Evolutionary conservation across 2,888 invertebrate genomes (phyloP).

Genomic region (Spodoptera littoralis): DNA sequence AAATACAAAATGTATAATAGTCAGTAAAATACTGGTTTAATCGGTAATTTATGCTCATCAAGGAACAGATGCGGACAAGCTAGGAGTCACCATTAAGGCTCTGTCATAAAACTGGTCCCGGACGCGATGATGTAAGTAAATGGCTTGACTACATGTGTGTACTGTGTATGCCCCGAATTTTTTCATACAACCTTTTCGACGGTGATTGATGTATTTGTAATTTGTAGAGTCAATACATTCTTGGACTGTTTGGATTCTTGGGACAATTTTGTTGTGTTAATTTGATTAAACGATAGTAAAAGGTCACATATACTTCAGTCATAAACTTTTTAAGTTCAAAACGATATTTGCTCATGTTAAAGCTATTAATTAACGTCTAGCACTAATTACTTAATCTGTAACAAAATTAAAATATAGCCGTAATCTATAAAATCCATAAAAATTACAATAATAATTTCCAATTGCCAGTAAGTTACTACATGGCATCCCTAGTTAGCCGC

Average conservation of each 20-base stretch:
- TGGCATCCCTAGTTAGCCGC: slow-evolving; percentile 63
- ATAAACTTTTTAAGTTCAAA: too few species aligned
- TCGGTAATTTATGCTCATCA: slow-evolving; percentile 74
- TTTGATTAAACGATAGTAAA: too few species aligned
- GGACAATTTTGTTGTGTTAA: too few species aligned
- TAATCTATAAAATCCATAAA: background rate
- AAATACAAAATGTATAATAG: slow-evolving; percentile 66
- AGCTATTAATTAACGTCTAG: too few species aligned
- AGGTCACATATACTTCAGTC: too few species aligned
- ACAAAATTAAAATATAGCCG: background rate
- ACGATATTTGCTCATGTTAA: too few species aligned
- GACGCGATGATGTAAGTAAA: slow-evolving; percentile 66
- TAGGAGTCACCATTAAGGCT: slow-evolving; percentile 72
- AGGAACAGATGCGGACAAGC: slow-evolving; percentile 71
- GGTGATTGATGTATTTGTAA: too few species aligned
- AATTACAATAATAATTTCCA: slow-evolving; percentile 3
- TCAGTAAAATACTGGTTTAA: slow-evolving; percentile 65
- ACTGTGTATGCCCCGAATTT: slow-evolving; percentile 2
- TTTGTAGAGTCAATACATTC: too few species aligned
- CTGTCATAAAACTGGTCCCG: slow-evolving; percentile 76
- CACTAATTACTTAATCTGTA: too few species aligned
- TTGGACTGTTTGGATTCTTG: too few species aligned
- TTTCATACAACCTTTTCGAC: background rate
- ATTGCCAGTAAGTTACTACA: slow-evolving; percentile 60
- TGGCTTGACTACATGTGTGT: slow-evolving; percentile 17